Conservation (phyloP, 2,113 vertebrate species). For the Neofelis nebulosa region DNA sequence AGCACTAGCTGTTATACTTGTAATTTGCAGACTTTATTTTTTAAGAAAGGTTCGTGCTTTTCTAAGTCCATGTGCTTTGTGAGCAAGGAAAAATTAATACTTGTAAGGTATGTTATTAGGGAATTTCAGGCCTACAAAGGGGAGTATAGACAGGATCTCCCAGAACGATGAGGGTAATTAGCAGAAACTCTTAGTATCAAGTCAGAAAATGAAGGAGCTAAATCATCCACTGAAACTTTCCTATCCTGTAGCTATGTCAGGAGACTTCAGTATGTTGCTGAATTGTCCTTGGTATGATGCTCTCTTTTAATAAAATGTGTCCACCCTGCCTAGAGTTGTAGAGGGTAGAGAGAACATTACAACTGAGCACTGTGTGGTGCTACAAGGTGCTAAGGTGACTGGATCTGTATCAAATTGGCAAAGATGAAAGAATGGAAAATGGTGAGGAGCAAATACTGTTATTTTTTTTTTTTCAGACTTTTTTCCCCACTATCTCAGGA, state of each 20-base stretch:
- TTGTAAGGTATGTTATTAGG: neutral
- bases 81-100: neutral
- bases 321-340: neutral
- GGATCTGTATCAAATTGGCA: neutral
- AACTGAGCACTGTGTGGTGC: neutral
- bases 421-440: neutral
- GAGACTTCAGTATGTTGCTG: neutral
- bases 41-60: constrained; percentile 8
- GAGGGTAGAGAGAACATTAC: neutral
- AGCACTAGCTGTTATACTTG: neutral
- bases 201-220: neutral
- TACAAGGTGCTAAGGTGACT: neutral
- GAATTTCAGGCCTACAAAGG: neutral
- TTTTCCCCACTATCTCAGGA: neutral
- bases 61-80: constrained; percentile 20
- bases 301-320: neutral
- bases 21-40: neutral
- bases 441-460: neutral
- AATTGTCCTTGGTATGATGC: neutral
- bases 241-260: neutral
- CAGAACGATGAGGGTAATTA: neutral
- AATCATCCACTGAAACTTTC: neutral
- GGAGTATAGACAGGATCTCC: neutral
- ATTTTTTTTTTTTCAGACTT: neutral
- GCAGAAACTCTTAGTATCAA: neutral